Evolutionary conservation across 1,140 invertebrate species (phyloP).

Genomic region (silkworm (Bombyx mori)): ASM3026992v2 NC_085112.1:13300501-13301000

Average conservation of each 20-base stretch:
- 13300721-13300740: constrained; percentile 5
- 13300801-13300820: constrained; percentile 3
- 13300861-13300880: constrained; percentile 5
- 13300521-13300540: constrained; percentile 16
- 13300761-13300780: background rate
- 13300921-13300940: constrained; percentile 26
- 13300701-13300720: constrained; percentile 10
- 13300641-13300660: no score
- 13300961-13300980: constrained; percentile 38
- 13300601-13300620: no score
- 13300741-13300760: constrained; percentile 1
- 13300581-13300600: no score
- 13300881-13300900: constrained; percentile 29
- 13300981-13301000: constrained; percentile 36
- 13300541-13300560: constrained; percentile 13
- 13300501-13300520: constrained; percentile 10
- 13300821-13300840: background rate
- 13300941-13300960: constrained; percentile 35
- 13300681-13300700: constrained; percentile 17
- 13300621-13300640: no score
- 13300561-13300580: background rate
- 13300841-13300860: background rate
- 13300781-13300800: background rate
- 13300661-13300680: background rate
- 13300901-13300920: constrained; percentile 27